A percentile compares a stretch with the other conserved stretches of the same genome.
Conservation (phyloP, 2,797 vertebrate genomes). For the Scolopax rusticola region DNA sequence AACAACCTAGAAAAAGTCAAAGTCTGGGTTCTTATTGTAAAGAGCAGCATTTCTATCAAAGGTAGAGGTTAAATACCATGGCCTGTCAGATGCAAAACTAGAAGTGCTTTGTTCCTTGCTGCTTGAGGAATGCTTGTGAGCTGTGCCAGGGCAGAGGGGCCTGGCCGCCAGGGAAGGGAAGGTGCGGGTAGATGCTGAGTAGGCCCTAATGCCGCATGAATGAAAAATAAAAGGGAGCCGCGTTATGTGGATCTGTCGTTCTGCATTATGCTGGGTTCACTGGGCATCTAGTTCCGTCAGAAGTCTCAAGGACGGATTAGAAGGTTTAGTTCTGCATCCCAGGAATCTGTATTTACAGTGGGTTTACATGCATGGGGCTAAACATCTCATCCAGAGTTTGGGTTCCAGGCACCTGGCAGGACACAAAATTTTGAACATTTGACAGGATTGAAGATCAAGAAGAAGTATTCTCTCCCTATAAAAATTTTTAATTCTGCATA, state of each 20-base stretch:
- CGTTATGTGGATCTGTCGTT: background rate
- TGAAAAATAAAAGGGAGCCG: background rate
- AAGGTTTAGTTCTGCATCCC: background rate
- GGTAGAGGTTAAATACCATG: background rate
- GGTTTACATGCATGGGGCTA: background rate
- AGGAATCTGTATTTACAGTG: constrained; percentile 1
- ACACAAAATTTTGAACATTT: background rate
- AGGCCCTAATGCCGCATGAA: background rate
- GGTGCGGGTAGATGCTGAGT: background rate
- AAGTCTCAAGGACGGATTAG: constrained; percentile 27
- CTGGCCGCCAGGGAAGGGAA: background rate
- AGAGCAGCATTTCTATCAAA: background rate
- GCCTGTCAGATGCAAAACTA: background rate
- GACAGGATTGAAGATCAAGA: background rate
- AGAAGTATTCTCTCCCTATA: background rate
- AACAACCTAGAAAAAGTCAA: background rate
- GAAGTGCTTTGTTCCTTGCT: background rate
- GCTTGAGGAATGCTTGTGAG: background rate
- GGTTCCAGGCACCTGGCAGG: background rate
- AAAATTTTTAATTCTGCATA: no score
- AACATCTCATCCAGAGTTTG: background rate
- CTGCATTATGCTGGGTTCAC: background rate
- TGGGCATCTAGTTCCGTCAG: background rate
- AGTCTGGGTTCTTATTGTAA: background rate
- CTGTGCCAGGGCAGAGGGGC: background rate